Percentiles rank a stretch among this genome's conserved stretches.
Conservation (phyloP, 2,113 vertebrate genomes). For the Platycercus adscitus region DNA sequence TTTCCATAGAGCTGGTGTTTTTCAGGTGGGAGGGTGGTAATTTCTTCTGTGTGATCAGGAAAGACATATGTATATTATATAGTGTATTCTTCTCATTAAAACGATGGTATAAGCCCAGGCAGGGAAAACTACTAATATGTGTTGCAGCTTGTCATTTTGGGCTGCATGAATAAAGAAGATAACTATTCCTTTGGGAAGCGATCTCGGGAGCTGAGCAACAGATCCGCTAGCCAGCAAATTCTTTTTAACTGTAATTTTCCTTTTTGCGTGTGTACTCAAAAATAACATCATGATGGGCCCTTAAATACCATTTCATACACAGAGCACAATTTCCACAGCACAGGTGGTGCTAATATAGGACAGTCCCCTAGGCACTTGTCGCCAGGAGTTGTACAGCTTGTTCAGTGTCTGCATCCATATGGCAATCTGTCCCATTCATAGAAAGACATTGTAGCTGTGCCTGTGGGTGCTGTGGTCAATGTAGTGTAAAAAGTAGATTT, state of each 20-base stretch:
- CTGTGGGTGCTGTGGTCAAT: conserved; percentile 77
- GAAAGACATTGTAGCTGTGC: conserved; percentile 76
- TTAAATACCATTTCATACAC: conserved; percentile 70
- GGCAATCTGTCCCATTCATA: conserved; percentile 84
- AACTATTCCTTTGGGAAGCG: conserved; percentile 71
- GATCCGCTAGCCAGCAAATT: conserved; percentile 69
- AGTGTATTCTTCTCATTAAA: conserved; percentile 66
- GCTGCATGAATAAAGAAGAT: conserved; percentile 65
- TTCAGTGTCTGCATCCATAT: conserved; percentile 90
- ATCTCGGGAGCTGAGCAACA: conserved; percentile 70
- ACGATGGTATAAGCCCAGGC: conserved; percentile 56
- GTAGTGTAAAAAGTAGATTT: conserved; percentile 74
- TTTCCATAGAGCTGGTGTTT: background rate
- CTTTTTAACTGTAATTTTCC: conserved; percentile 72
- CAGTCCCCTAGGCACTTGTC: conserved; percentile 91
- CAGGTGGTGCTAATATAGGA: conserved; percentile 92
- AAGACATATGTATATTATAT: conserved; percentile 35
- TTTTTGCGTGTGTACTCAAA: conserved; percentile 68
- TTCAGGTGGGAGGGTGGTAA: background rate
- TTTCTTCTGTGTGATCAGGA: conserved; percentile 29
- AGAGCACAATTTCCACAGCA: conserved; percentile 77
- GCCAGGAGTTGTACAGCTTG: conserved; percentile 88
- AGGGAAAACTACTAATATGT: conserved; percentile 69
- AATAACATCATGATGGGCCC: conserved; percentile 70
- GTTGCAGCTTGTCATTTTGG: conserved; percentile 73